Base-by-base conservation (phyloP, 64 coral and sea anemone species). In the Dendronephthya gigantea region DNA sequence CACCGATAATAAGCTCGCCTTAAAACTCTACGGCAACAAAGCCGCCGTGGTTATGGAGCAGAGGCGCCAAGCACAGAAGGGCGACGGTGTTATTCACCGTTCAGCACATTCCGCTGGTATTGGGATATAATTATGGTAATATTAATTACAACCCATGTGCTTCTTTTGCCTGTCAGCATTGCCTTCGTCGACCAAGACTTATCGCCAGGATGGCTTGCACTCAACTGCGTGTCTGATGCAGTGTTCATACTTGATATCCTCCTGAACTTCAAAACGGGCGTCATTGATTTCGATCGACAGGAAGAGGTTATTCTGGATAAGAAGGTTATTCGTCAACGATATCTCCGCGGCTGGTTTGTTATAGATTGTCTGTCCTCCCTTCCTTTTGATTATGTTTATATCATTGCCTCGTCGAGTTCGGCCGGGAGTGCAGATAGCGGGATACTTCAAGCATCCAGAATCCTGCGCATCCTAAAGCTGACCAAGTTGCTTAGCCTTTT, bases 81-180 rank as follows among this genome's bases (percentile, higher is more conserved):
- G 92, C 9, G 87, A 87, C 15, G 90, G 95, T 6, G 92, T 98
- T 7, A 98, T 98, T 48, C 95, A 98, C 82, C 95, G 8, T 98
- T 98, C 48, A 98, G 95, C 19, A 93, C 95, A 19, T 98, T 98
- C 65, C 92, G 95, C 10, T 98, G 95, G 95, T 98, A 98, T 40
- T 98, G 95, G 95, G 95, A 98, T 19, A 98, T 98, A 19, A 27
- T 98, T 16, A 58, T 98, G 6, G 88, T 98, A 2, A 25, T 69
- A 10, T 91, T 98, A 28, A 98, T 98, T 49, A 91, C 92, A 9
- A 88, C 91, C 52, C 95, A 98, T 65, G 92, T 98, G 0, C 83
- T 98, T 41, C 87, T 98, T 25, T 82, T 98, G 4, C 95, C 95
- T 23, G 95, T 98, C 39, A 93, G 84, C 36, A 98, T 98, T 34